Base-by-base conservation (phyloP, 2,888 invertebrate genomes). In the Amorpha juglandis region DNA sequence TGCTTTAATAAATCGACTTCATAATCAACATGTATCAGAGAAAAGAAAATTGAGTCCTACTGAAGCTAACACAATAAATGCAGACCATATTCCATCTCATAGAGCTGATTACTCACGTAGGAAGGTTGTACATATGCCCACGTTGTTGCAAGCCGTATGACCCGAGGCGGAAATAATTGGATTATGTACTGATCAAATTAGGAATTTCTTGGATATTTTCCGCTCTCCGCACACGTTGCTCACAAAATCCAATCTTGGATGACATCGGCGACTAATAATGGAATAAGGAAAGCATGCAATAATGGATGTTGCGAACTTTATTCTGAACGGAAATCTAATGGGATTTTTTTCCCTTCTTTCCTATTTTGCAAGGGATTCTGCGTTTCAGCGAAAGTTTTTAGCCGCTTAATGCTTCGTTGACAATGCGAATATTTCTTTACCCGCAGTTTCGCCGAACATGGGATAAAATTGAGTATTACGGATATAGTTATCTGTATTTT, bases 141-240 rank as follows among this genome's bases (percentile, higher is more conserved):
- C 70, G 63, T 71, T 68, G 71, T 74, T 71, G 71, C 73, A 75
- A 76, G 73, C 76, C 74, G 77, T 79, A 70, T 73, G 79, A 81
- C 80, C 77, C 72, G 73, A 78, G 77, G 80, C 76, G 76, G 77
- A 81, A 80, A 84, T 87, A 84, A 91, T 90, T 88, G 86, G 87
- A 89, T 90, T 88, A 86, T 78, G 75, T 70, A 75, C 78, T 87
- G 87, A 90, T 90, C 88, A 83, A 89, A 91, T 91, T 89, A 90
- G 82, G 82, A 82, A 87, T 81, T 84, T 83, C 82, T 82, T 79
- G 77, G 82, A 83, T 85, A 85, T 88, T 87, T 87, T 86, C 84
- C 84, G 81, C 78, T 75, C 79, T 78, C 72, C 75, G 81, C 80
- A 73, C 79, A 78, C 74, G 75, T 71, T 73, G 76, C 76, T 73